A percentile compares a stretch with the other conserved stretches of the same genome.
Evolutionary conservation across 2,113 vertebrate species (phyloP).

Genomic region (Acrocephalus arundinaceus): DNA sequence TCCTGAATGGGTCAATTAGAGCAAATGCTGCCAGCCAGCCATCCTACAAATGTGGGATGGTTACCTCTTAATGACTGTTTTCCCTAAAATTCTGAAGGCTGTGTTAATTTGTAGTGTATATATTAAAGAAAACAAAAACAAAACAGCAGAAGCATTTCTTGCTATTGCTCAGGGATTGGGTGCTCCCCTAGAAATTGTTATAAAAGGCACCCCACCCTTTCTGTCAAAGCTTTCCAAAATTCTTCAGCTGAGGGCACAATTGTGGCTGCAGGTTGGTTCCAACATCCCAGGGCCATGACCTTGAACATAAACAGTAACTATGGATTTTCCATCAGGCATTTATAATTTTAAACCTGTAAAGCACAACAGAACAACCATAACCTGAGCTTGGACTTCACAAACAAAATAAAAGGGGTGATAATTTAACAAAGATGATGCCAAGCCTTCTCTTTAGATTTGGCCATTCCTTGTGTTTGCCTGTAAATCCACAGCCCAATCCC

Average conservation of each 20-base stretch:
- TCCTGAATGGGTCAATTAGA: constrained; percentile 52
- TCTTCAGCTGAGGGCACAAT: accelerated
- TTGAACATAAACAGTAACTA: background rate
- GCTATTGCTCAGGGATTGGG: background rate
- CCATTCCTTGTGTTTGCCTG: background rate
- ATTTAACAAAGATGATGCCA: background rate
- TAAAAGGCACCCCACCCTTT: background rate
- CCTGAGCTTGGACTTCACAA: background rate
- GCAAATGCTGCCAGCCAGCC: background rate
- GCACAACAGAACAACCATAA: background rate
- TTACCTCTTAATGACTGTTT: background rate
- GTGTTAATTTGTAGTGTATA: background rate
- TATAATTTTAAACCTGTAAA: background rate
- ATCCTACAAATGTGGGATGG: background rate
- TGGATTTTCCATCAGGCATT: background rate
- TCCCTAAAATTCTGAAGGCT: background rate
- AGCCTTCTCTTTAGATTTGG: background rate
- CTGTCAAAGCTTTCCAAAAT: background rate
- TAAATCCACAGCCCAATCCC: background rate
- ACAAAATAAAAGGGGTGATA: background rate
- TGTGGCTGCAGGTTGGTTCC: background rate
- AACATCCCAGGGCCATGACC: background rate
- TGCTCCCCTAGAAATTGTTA: background rate
- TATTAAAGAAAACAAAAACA: background rate
- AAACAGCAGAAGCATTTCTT: background rate